Evolutionary conservation across 2,888 invertebrate genomes (phyloP), one percentile per base, ranked within the genome.

Genomic region (Watsonalla cultraria): DNA sequence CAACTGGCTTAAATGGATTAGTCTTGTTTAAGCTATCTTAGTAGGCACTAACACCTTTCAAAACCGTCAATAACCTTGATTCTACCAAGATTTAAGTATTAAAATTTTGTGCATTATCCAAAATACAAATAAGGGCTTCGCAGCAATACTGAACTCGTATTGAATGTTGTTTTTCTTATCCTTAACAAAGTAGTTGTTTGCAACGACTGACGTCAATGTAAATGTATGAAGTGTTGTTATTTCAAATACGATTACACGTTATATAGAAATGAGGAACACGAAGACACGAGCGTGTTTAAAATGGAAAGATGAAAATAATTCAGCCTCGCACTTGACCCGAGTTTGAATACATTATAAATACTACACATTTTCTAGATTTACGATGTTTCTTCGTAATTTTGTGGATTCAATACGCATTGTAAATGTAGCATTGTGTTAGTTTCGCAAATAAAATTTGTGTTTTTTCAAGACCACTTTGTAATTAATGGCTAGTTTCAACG

Each of bases 241-340:
- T 49, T 37, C 9, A 15, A 49, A 37, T 15, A 15, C 39, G 37
- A 49, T 37, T 33, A 39, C 37, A 37, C 5, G 49, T 49, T 49
- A 9, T 14, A 14, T 39, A 37, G 49, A 5, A 13, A 37, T 37
- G 55, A 63, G 57, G 56, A 51, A 56, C 61, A 51, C 51, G 53
- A 58, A 66, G 62, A 65, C 61, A 58, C 53, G 52, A 47, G 47
- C 55, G 62, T 64, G 66, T 64, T 67, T 58, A 51, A 51, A 47
- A 64, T 65, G 64, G 64, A 57, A 56, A 52, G 64, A 69, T 67
- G 66, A 64, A 72, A 76, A 77, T 77, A 74, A 60, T 60, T 62
- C 57, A 75, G 74, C 79, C 78, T 76, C 77, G 80, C 70, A 69
- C 80, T 80, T 79, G 79, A 78, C 74, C 77, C 58, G 70, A 49